Conservation (phyloP, 2,888 invertebrate genomes). For the Nesidiocoris tenuis region DNA sequence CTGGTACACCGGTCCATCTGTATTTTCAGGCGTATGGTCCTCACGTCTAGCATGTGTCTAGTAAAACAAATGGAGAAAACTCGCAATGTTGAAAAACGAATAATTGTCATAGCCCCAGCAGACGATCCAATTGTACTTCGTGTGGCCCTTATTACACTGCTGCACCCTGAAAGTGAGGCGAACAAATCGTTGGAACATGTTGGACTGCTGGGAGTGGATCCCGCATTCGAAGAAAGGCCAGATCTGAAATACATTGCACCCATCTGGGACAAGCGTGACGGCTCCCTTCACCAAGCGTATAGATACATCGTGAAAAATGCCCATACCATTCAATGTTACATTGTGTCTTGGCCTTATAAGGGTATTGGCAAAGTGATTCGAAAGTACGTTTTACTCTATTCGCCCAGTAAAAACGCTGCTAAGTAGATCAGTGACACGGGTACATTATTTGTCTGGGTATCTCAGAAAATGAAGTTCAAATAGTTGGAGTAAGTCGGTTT, state of each 20-base stretch:
- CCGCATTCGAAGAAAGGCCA: neutral
- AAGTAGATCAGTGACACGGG: too few species aligned
- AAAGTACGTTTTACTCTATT: neutral
- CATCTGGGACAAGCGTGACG: neutral
- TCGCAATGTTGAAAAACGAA: too few species aligned
- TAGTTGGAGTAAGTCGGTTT: too few species aligned
- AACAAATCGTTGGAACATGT: neutral
- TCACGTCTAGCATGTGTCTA: too few species aligned
- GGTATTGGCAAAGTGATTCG: neutral
- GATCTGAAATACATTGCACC: neutral
- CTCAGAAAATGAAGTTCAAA: too few species aligned
- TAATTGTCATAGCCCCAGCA: neutral
- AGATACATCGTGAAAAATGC: neutral
- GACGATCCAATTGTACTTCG: neutral
- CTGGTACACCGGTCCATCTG: too few species aligned
- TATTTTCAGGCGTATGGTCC: too few species aligned
- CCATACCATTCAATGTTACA: neutral
- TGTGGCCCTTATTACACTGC: neutral
- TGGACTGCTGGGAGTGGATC: neutral
- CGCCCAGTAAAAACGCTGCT: too few species aligned
- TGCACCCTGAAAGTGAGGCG: too few species aligned
- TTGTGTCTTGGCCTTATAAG: neutral
- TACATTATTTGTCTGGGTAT: too few species aligned
- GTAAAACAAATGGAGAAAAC: too few species aligned
- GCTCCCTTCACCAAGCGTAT: neutral